Evolutionary conservation across 1,140 invertebrate species (phyloP).

Genomic region (Harpegnathos saltator): DNA sequence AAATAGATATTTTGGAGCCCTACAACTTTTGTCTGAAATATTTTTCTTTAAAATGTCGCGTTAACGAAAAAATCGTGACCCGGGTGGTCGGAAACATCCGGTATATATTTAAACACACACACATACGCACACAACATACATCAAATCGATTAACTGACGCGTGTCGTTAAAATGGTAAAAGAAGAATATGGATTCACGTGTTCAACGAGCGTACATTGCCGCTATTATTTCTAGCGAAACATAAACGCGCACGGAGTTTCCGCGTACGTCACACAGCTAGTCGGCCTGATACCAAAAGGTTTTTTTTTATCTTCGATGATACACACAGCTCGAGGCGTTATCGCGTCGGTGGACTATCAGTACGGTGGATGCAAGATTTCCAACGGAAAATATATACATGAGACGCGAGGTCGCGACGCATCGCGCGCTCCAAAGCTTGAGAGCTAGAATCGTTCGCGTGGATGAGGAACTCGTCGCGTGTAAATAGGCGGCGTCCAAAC

Average conservation of each 20-base stretch:
- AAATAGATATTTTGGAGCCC: no score
- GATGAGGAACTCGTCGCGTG: no score
- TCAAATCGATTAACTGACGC: no score
- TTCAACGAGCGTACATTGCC: background rate
- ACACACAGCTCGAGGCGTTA: slow-evolving; percentile 3
- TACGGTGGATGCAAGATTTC: slow-evolving; percentile 1
- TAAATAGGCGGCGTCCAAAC: no score
- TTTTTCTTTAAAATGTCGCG: no score
- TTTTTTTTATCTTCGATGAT: slow-evolving; percentile 22
- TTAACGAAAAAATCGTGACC: no score
- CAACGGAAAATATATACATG: slow-evolving; percentile 4
- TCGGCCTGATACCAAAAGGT: slow-evolving; percentile 9
- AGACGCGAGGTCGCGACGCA: background rate
- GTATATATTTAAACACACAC: background rate
- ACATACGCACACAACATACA: background rate
- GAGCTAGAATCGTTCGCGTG: no score
- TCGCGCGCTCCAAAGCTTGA: background rate
- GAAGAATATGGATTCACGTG: no score
- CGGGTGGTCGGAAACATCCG: no score
- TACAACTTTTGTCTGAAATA: no score
- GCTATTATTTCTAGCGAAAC: background rate
- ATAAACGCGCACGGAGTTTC: background rate
- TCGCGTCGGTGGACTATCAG: background rate
- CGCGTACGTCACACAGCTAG: slow-evolving; percentile 9
- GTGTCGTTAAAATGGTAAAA: no score